Conservation (phyloP, 1,140 invertebrate species). For the Brachionus asplanchnoidis region DNA sequence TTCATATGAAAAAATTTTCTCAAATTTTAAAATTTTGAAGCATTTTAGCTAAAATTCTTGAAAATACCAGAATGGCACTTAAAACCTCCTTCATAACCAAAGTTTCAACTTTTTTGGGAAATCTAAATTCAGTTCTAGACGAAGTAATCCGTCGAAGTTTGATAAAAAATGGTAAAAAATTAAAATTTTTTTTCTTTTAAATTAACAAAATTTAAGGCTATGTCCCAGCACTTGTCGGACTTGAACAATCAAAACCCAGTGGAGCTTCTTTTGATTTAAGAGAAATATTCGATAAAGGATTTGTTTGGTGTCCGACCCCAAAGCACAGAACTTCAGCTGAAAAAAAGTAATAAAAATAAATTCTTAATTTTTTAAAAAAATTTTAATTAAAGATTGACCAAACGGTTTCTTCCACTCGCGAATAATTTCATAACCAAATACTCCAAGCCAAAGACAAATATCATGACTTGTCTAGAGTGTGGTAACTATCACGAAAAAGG, state of each 20-base stretch:
- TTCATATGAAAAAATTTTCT: not conserved
- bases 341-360: not conserved
- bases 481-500: constrained; percentile 35
- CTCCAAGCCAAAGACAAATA: constrained; percentile 35
- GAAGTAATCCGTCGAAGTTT: not conserved
- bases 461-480: not conserved
- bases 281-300: constrained; percentile 11
- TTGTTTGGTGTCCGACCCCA: constrained; percentile 32
- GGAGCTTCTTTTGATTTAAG: not conserved
- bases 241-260: not conserved
- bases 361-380: not conserved
- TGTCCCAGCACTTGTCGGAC: not conserved
- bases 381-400: not conserved
- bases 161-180: not conserved
- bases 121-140: not conserved
- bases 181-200: no score
- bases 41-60: not conserved
- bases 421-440: constrained; percentile 41
- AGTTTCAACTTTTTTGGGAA: not conserved
- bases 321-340: constrained; percentile 32
- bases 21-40: not conserved
- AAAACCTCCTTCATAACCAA: not conserved
- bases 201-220: not conserved
- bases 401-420: constrained; percentile 6
- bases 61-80: not conserved